Evolutionary conservation across 2,888 invertebrate genomes (phyloP).

Genomic region (Acheta domesticus): DNA sequence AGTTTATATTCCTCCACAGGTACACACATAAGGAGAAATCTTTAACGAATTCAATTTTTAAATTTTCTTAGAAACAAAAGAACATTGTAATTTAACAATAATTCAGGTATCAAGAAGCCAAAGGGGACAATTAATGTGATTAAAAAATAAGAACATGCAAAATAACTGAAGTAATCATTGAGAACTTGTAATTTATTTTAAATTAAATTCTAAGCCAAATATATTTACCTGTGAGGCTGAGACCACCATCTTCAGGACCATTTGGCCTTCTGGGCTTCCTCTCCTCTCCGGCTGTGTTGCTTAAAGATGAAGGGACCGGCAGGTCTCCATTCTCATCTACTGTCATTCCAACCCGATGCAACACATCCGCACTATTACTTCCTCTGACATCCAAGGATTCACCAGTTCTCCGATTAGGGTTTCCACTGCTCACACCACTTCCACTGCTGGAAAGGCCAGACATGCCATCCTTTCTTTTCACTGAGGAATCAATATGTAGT

Average conservation of each 20-base stretch:
- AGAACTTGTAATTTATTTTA: no score
- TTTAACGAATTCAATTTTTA: no score
- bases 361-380: neutral
- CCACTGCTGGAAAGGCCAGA: neutral
- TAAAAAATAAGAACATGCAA: no score
- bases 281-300: neutral
- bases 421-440: slow-evolving; percentile 33
- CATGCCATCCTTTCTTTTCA: neutral
- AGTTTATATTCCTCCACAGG: no score
- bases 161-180: no score
- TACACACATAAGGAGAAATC: no score
- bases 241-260: slow-evolving; percentile 34
- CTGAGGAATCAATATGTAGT: neutral
- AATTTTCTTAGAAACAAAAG: no score
- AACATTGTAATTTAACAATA: no score
- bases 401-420: slow-evolving; percentile 47
- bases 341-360: neutral
- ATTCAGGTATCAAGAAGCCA: no score
- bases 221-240: slow-evolving; percentile 35
- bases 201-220: no score
- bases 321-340: neutral
- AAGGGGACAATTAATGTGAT: no score
- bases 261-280: slow-evolving; percentile 18
- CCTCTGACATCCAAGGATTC: slow-evolving; percentile 46
- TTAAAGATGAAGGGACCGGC: neutral